phyloP scores from a whole-genome alignment of 2,888 invertebrate genomes.

The Chalcis sispes region DNA sequence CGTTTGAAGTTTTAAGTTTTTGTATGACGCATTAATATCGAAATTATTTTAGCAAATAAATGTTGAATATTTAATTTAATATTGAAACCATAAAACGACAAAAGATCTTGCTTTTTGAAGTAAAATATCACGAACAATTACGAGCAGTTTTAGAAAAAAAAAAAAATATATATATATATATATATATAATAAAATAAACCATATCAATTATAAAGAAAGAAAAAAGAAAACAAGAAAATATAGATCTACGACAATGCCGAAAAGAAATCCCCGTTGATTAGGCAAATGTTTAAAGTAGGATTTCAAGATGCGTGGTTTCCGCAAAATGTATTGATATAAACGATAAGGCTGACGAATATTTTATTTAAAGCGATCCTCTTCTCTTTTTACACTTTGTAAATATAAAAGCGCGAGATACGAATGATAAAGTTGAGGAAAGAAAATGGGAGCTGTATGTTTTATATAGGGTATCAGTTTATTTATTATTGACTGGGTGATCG shows the following conservation, averaged over 20 bases:
- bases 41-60: not conserved
- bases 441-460: conserved; percentile 68
- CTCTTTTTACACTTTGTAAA: conserved; percentile 69
- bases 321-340: conserved; percentile 30
- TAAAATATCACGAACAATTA: conserved; percentile 30
- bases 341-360: conserved; percentile 59
- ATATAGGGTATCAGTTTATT: conserved; percentile 73
- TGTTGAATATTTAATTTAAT: not conserved
- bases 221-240: conserved; percentile 3
- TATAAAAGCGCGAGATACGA: conserved; percentile 58
- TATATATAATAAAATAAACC: conserved; percentile 1
- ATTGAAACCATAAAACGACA: not conserved
- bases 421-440: conserved; percentile 59
- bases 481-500: conserved; percentile 67
- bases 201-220: conserved; percentile 36
- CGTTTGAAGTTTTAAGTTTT: not conserved
- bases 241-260: conserved; percentile 18
- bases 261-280: conserved; percentile 4
- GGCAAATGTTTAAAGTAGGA: not conserved
- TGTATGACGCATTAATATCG: not conserved
- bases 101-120: conserved; percentile 2
- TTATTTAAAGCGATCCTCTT: conserved; percentile 63
- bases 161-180: not conserved
- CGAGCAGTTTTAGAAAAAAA: conserved; percentile 26
- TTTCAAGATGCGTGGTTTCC: conserved; percentile 2